Conservation (phyloP, 2,888 invertebrate species). For the Perizoma flavofasciatum region DNA sequence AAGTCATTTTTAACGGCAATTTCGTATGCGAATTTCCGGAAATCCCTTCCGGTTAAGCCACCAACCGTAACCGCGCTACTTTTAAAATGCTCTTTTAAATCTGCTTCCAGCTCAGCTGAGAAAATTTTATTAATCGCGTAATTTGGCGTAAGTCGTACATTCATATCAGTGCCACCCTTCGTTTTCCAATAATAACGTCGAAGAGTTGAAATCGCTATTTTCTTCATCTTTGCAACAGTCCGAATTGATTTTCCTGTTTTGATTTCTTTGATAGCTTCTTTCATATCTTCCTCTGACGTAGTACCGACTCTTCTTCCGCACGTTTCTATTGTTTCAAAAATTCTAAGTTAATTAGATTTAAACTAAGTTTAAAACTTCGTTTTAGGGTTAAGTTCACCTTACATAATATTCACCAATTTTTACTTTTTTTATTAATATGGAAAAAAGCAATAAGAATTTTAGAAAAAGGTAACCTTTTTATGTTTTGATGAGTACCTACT, state of each 20-base stretch:
- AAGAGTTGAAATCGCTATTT: conserved; percentile 1
- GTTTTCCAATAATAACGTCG: conserved; percentile 5
- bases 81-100: conserved; percentile 1
- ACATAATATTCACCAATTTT: too few relatives aligned
- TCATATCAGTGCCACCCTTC: not conserved
- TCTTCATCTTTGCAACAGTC: not conserved
- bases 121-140: conserved; percentile 6
- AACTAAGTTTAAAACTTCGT: too few relatives aligned
- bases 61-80: not conserved
- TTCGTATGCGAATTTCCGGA: conserved; percentile 1
- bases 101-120: conserved; percentile 4
- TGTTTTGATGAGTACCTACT: too few relatives aligned
- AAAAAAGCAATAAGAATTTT: too few relatives aligned
- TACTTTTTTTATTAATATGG: too few relatives aligned
- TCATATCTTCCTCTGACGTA: conserved; percentile 4
- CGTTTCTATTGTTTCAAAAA: too few relatives aligned
- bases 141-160: conserved; percentile 9
- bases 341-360: too few relatives aligned
- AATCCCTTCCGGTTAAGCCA: not conserved
- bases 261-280: conserved; percentile 2
- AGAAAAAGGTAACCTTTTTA: too few relatives aligned
- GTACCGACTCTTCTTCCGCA: not conserved
- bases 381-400: too few relatives aligned
- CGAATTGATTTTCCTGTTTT: not conserved
- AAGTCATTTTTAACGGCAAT: conserved; percentile 1